Percentiles rank a stretch among this genome's conserved stretches.
These are phyloP conservation scores for Odontocolon sp. DNA, from an alignment of 2,888 invertebrate species.

Conservation along the genomic window DNA sequence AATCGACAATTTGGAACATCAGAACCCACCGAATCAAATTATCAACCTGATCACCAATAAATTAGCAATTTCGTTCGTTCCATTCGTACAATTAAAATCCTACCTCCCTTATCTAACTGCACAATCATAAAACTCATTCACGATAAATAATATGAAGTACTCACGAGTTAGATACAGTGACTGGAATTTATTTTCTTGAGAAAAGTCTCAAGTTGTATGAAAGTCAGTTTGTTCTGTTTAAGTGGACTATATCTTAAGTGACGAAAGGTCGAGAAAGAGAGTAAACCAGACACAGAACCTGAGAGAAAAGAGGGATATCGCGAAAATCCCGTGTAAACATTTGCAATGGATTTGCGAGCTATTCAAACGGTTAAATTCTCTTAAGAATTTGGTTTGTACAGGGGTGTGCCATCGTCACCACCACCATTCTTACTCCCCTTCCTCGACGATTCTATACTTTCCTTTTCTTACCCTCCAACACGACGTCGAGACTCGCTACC, in stretches of 20 bases:
- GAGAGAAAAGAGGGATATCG: slow-evolving; percentile 56
- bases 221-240: slow-evolving; percentile 45
- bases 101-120: too few relatives aligned
- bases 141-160: too few relatives aligned
- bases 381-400: slow-evolving; percentile 80
- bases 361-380: slow-evolving; percentile 81
- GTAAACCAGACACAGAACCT: background rate
- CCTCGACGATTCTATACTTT: slow-evolving; percentile 59
- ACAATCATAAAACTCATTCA: too few relatives aligned
- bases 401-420: slow-evolving; percentile 71
- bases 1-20: too few relatives aligned
- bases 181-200: slow-evolving; percentile 21
- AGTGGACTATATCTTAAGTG: slow-evolving; percentile 18
- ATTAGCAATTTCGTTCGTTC: too few relatives aligned
- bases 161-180: too few relatives aligned
- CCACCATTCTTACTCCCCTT: slow-evolving; percentile 53
- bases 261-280: slow-evolving; percentile 18
- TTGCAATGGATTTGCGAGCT: slow-evolving; percentile 81
- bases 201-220: slow-evolving; percentile 22
- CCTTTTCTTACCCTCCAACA: slow-evolving; percentile 64
- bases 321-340: slow-evolving; percentile 80
- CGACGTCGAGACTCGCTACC: slow-evolving; percentile 45
- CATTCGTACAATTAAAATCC: too few relatives aligned
- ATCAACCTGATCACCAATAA: too few relatives aligned
- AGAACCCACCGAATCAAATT: too few relatives aligned